Base-by-base conservation (phyloP, 2,113 vertebrate genomes). In the Centropristis striata region DNA sequence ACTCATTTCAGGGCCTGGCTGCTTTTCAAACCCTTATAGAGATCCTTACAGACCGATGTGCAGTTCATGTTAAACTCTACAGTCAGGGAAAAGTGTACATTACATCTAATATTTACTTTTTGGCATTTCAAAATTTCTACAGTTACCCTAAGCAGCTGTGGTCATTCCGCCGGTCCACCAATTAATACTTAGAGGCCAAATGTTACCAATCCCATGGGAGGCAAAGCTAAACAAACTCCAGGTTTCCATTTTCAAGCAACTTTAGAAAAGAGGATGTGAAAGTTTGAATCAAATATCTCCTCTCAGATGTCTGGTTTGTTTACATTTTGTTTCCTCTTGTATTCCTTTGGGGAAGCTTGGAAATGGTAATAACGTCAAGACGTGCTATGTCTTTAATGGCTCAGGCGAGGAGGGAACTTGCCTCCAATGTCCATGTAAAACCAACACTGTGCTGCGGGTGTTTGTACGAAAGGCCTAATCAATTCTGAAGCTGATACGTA, bases 201-300 rank as follows among this genome's bases (percentile, higher is more conserved):
- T 91, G 84, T 89, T 87, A 84, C 36, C 72, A 72, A 86, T 89
- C 91, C 71, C 90, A 71, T 54, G 75, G 81, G 86, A 90, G 37
- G 47, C 80, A 79, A 92, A 90, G 66, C 75, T 79, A 95, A 94
- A 93, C 90, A 92, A 91, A 90, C 44, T 60, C 78, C 65, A 88
- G 92, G 87, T 93, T 94, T 94, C 86, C 64, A 86, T 82, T 93
- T 93, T 91, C 90, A 89, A 92, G 91, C 77, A 85, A 77, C 77
- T 75, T 82, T 32, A 70, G 81, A 84, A 71, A 88, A 88, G 76
- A 89, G 77, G 74, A 90, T 86, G 89, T 88, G 90, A 91, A 88
- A 86, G 84, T 91, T 92, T 90, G 85, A 92, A 91, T 92, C 80
- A 88, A 91, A 92, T 89, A 82, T 88, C 81, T 86, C 85, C 78